A percentile compares a stretch with the other conserved stretches of the same genome.
Conservation (phyloP, 2,113 vertebrate genomes). For the Rhinoderma darwinii region DNA sequence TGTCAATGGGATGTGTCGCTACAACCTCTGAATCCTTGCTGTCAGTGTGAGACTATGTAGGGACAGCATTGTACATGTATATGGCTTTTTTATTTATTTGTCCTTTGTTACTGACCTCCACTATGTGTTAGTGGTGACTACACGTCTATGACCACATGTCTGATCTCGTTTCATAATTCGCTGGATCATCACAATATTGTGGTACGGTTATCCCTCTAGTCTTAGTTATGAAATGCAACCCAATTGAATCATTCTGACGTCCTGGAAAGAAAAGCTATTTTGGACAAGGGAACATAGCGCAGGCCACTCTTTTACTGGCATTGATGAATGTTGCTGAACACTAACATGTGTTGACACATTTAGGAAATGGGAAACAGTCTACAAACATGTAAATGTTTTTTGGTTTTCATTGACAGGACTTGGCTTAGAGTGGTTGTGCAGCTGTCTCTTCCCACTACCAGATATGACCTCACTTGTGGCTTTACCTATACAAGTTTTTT, state of each 20-base stretch:
- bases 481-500: background rate
- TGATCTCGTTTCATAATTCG: background rate
- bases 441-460: conserved; percentile 15
- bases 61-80: no score
- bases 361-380: conserved; percentile 44
- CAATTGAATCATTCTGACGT: background rate
- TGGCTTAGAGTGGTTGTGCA: background rate
- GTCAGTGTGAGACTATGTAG: no score
- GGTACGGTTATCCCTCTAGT: background rate
- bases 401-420: conserved; percentile 16
- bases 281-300: background rate
- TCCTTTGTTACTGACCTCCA: no score
- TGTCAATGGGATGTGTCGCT: no score
- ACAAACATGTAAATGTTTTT: conserved; percentile 36
- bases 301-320: conserved; percentile 27
- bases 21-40: no score
- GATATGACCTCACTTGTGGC: background rate
- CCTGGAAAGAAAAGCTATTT: conserved; percentile 24
- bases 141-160: background rate
- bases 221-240: background rate
- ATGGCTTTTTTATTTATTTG: no score
- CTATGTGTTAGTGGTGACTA: no score
- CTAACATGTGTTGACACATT: conserved; percentile 43
- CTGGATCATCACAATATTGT: background rate
- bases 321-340: conserved; percentile 21